Base-by-base conservation (phyloP, 2,797 vertebrate species). In the Lateolabrax maculatus region DNA sequence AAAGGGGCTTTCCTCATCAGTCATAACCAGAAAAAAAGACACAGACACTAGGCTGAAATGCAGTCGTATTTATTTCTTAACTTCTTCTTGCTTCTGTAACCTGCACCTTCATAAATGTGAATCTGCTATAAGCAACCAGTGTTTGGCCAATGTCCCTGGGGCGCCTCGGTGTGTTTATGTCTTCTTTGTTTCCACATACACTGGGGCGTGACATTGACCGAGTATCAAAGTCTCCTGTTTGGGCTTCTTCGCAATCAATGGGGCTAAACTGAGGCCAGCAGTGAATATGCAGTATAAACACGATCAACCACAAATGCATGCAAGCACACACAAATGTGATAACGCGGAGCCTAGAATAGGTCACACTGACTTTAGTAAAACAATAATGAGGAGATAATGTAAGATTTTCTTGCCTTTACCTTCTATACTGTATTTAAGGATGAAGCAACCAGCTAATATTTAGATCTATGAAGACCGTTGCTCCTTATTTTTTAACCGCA, bases 161-260 rank as follows among this genome's bases (percentile, higher is more conserved):
- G 31, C 8, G 9, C 36, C 23, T 79, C 37, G 16, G 34, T 57
- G 44, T 73, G 73, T 83, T 77, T 72, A 58, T 61, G 62, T 69
- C 25, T 77, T 52, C 58, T 70, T 60, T 63, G 48, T 77, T 6
- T 83, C 53, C 27, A 58, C 25, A 62, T 66, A 53, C 37, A 34
- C 48, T 68, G n/a, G 39, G 51, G 80, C 4, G 29, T 80, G 81
- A 72, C 13, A 7, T n/a, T 41, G 60, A 77, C 23, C 39, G 43
- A 71, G 55, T 64, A 78, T 79, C 56, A 55, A n/a, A 25, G 29
- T 37, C 51, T 85, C 64, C 68, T 86, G 79, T 89, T 81, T 88
- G 46, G 74, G 49, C 51, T 86, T 10, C 52, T 55, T 71, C 25
- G 65, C 34, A 84, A 77, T 88, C 76, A 85, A 53, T 19, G 34